Evolutionary conservation across 2,113 vertebrate genomes (phyloP), one percentile per base, ranked within the genome.

Genomic region (Jaculus jaculus): DNA sequence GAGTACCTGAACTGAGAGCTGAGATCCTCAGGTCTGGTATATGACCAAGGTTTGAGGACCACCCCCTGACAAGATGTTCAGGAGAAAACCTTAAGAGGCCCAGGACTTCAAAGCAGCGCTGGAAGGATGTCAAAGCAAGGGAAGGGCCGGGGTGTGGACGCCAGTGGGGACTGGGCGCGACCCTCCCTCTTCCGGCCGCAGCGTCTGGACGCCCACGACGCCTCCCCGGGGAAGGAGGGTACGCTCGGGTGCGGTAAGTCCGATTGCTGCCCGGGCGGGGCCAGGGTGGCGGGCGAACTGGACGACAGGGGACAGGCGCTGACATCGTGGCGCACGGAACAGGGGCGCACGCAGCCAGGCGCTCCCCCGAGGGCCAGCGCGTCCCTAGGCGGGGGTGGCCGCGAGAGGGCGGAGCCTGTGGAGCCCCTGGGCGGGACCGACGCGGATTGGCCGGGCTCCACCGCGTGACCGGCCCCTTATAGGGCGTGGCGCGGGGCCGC

Each of bases 381-480:
- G 32, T 73, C 77, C 83, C 34, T 54, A 78, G 81, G 87, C 85
- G 79, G 86, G 60, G 72, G 94, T 32, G 92, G 91, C 51, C 28
- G 3, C 85, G 18, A 81, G 42, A 47, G 21, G 32, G 86, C 86
- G 54, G 80, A 89, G 90, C 74, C 69, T 89, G 74, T 7, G 37
- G 94, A 83, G 61, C 7, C 42, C 47, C 24, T 94, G 96, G 98
- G 98, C 97, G 98, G 98, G 98, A 98, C 98, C 96, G 98, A 96
- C 97, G 97, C 87, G 78, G 86, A 98, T 98, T 98, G 98, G 98
- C 98, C 97, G 95, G 87, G 68, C 42, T n/a, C n/a, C 39, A 96
- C 98, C 99, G 98, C 98, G 98, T 98, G 99, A 96, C 93, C 82
- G 75, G 93, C 85, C 97, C 96, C 97, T 95, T 97, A 98, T 98